Evolutionary conservation across 2,888 invertebrate genomes (phyloP).

Genomic region (Polydrusus pterygomalis): DNA sequence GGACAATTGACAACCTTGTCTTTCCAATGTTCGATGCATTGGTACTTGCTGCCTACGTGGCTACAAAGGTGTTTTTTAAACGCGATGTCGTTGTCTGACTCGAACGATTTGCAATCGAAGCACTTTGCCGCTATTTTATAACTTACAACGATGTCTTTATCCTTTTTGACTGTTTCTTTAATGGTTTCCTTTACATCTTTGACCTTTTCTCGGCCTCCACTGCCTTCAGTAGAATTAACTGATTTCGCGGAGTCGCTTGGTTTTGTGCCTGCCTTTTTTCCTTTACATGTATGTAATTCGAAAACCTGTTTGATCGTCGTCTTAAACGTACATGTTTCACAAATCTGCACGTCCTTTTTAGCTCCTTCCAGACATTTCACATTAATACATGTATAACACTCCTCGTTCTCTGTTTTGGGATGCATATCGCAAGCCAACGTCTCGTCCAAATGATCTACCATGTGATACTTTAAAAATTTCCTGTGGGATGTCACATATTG

Average conservation of each 20-base stretch:
- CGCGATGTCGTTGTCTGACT: background rate
- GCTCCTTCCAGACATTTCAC: background rate
- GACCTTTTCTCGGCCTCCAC: too few species aligned
- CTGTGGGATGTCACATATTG: background rate
- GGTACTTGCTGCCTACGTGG: constrained; percentile 1
- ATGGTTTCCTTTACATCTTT: too few species aligned
- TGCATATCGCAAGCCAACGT: background rate
- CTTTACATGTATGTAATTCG: background rate
- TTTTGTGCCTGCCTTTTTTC: background rate
- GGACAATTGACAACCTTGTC: background rate
- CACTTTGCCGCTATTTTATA: background rate
- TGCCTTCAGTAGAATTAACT: too few species aligned
- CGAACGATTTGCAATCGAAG: background rate
- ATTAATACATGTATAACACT: background rate
- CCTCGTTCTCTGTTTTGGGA: background rate
- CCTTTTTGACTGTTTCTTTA: background rate
- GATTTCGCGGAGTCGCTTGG: background rate
- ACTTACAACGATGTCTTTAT: background rate
- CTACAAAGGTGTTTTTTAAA: background rate
- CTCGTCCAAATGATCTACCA: constrained; percentile 11
- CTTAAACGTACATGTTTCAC: background rate
- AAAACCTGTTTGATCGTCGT: constrained; percentile 4
- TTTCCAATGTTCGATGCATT: background rate
- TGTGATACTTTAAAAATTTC: constrained; percentile 12
- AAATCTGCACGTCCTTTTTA: background rate